Percentiles rank a stretch among this genome's conserved stretches.
These are phyloP conservation scores for Danio kyathit DNA, from an alignment of 2,797 vertebrate species.

Conservation along the genomic window DNA sequence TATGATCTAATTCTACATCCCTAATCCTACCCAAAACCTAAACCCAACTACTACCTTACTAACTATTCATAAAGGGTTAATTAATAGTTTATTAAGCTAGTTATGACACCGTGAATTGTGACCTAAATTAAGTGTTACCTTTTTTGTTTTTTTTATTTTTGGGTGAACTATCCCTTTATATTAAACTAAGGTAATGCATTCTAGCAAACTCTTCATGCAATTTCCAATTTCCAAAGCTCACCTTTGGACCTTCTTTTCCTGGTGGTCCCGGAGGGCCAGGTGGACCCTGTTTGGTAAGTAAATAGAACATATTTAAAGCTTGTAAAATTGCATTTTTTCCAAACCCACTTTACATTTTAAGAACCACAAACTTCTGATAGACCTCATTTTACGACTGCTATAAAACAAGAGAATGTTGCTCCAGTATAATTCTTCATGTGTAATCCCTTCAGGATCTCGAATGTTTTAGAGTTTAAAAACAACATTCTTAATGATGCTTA, in stretches of 20 bases:
- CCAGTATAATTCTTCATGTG: background rate
- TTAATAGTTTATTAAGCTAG: no score
- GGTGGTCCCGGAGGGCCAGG: constrained; percentile 81
- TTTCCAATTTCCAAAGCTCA: constrained; percentile 61
- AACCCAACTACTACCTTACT: no score
- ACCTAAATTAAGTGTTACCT: no score
- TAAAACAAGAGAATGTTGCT: constrained; percentile 12
- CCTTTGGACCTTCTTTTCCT: constrained; percentile 82
- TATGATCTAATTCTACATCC: no score
- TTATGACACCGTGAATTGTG: no score
- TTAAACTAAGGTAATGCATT: no score
- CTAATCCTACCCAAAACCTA: no score
- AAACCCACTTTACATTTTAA: constrained; percentile 8
- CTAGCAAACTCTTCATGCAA: no score
- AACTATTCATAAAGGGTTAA: no score
- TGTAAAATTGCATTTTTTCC: constrained; percentile 32
- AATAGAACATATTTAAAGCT: background rate
- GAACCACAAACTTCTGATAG: constrained; percentile 27
- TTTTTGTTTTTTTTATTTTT: no score
- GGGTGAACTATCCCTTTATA: no score
- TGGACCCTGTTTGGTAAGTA: constrained; percentile 72
- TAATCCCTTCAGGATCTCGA: background rate
- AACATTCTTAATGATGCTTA: constrained; percentile 18
- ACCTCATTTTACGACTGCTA: constrained; percentile 21
- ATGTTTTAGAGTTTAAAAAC: constrained; percentile 2